These are phyloP conservation scores for Mallotus villosus DNA, from an alignment of 2,797 vertebrate genomes.

Conservation along the genomic window DNA sequence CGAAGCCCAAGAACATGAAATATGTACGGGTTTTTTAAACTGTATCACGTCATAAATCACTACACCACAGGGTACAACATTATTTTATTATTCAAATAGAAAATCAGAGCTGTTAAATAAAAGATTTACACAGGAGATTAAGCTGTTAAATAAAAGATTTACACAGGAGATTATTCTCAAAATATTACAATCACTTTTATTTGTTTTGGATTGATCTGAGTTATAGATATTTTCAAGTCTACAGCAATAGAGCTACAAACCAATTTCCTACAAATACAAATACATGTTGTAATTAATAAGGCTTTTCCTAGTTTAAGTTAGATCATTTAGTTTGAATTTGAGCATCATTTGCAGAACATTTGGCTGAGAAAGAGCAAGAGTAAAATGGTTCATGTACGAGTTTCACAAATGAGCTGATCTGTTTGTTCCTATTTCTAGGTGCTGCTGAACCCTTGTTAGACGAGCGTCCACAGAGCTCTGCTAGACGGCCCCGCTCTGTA, in stretches of 20 bases:
- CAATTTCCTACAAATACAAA: constrained; percentile 7
- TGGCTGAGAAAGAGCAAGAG: background rate
- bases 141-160: constrained; percentile 4
- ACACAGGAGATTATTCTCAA: background rate
- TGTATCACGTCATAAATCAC: background rate
- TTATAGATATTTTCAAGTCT: background rate
- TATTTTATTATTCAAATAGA: constrained; percentile 12
- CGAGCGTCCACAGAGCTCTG: too few relatives aligned
- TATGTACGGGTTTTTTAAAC: background rate
- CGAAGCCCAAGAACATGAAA: background rate
- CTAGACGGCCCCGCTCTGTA: too few relatives aligned
- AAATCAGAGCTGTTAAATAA: constrained; percentile 1
- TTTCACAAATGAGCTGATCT: background rate
- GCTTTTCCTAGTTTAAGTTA: background rate
- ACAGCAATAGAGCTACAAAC: background rate
- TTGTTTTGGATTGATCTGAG: background rate
- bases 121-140: background rate
- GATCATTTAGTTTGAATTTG: background rate
- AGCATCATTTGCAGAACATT: background rate
- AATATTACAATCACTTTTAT: background rate
- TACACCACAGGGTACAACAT: background rate
- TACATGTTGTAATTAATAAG: background rate
- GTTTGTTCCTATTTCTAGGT: background rate
- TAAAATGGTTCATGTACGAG: background rate
- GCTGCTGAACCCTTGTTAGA: background rate